Base-by-base conservation (phyloP, 2,797 vertebrate genomes). In the Danio jaintianensis region DNA sequence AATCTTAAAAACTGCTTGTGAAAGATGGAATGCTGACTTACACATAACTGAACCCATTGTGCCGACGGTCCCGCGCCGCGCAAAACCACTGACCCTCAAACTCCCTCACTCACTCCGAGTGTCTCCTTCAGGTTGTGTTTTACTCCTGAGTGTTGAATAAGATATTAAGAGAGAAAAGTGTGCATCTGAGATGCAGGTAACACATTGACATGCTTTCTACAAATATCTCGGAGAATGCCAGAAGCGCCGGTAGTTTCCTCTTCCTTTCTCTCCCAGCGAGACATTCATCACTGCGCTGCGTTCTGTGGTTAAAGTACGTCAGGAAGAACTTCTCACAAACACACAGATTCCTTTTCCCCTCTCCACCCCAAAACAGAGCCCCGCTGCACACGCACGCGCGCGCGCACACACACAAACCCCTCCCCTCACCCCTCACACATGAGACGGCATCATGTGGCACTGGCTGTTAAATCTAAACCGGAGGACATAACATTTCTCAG, bases 31-130 rank as follows among this genome's bases (percentile, higher is more conserved):
- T 4, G 50, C 42, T 40, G 66, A 92, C 94, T 95, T 91, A 95
- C 93, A 94, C 86, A 95, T 92, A 66, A 94, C 89, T 52, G 93
- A 94, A 86, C 92, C 93, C 93, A 94, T 94, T 71, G 69, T 88
- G 85, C n/a, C 18, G 45, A 76, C 45, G 5, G 50, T 67, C 77
- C 75, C 1, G 18, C 45, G 53, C 69, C 7, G 38, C 20, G 13
- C 76, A 16, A 38, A 20, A 58, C 55, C 12, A 15, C 13, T 68
- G 53, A 11, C 58, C 43, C 62, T 10, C 45, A 45, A 45, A 50
- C 22, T 9, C 7, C 53, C 53, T 68, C 77, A 12, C 6, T 8
- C 38, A 12, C 6, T 8, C 38, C 13, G 10, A 4, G 18, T 61
- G 67, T 58, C 62, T 69, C 70, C n/a, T 73, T 45, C 69, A 29